A percentile compares a stretch with the other conserved stretches of the same genome.
These are phyloP conservation scores for Trogon surrucura DNA, from an alignment of 2,113 vertebrate species.

Conservation along the genomic window DNA sequence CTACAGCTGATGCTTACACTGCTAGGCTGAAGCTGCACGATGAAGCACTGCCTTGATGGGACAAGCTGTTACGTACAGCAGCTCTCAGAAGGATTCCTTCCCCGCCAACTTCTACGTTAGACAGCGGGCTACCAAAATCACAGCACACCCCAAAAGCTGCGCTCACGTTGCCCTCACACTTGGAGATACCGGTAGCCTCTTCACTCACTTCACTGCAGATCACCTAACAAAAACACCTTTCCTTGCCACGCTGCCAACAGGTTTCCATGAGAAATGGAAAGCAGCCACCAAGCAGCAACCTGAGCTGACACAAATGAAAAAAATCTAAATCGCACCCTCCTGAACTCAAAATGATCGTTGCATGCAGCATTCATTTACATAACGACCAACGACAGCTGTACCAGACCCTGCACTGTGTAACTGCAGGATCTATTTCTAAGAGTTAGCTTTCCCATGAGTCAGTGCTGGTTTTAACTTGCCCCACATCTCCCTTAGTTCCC, in stretches of 20 bases:
- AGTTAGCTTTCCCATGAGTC: neutral
- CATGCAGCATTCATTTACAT: rapidly evolving
- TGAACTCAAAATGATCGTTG: neutral
- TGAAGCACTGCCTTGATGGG: neutral
- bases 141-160: neutral
- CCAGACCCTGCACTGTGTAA: neutral
- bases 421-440: neutral
- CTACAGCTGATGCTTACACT: rapidly evolving
- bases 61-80: neutral
- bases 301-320: neutral
- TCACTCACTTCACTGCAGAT: neutral
- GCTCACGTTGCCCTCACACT: rapidly evolving
- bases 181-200: rapidly evolving
- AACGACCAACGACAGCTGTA: neutral
- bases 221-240: neutral
- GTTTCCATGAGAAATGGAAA: neutral
- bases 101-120: rapidly evolving
- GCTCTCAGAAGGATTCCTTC: neutral
- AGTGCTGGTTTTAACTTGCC: neutral
- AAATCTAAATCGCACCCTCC: neutral
- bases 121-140: neutral
- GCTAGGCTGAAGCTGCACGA: neutral
- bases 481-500: neutral
- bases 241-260: neutral
- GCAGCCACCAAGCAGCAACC: neutral